Conservation (phyloP, 2,113 vertebrate genomes). For the Fulmarus glacialis region DNA sequence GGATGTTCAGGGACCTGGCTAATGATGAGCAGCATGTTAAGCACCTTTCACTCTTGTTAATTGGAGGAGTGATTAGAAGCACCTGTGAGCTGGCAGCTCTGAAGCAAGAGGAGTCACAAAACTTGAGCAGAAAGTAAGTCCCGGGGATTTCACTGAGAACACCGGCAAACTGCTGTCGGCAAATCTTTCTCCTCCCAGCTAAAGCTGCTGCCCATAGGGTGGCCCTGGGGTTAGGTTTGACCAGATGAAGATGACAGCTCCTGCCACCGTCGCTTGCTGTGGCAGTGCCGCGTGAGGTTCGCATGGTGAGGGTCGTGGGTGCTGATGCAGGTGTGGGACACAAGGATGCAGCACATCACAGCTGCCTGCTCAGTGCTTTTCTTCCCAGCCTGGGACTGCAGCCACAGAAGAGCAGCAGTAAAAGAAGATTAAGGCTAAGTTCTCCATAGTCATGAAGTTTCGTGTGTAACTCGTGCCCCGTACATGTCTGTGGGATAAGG, state of each 20-base stretch:
- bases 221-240: not conserved
- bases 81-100: not conserved
- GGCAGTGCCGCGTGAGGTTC: fast-evolving
- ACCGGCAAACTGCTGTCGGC: not conserved
- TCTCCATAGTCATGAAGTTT: not conserved
- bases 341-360: not conserved
- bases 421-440: not conserved
- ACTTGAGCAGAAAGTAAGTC: not conserved
- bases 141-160: fast-evolving
- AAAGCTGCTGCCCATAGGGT: not conserved
- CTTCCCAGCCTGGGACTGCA: not conserved
- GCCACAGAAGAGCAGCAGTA: not conserved
- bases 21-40: not conserved
- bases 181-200: not conserved
- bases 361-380: not conserved
- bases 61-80: not conserved
- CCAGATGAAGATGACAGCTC: not conserved
- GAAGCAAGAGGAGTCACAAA: not conserved
- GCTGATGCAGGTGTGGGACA: fast-evolving
- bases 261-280: not conserved
- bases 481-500: not conserved
- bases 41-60: not conserved
- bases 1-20: not conserved
- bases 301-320: fast-evolving
- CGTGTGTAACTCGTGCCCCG: not conserved